phyloP scores from a whole-genome alignment of 1,140 invertebrate species.

The Hypothenemus hampei region DNA sequence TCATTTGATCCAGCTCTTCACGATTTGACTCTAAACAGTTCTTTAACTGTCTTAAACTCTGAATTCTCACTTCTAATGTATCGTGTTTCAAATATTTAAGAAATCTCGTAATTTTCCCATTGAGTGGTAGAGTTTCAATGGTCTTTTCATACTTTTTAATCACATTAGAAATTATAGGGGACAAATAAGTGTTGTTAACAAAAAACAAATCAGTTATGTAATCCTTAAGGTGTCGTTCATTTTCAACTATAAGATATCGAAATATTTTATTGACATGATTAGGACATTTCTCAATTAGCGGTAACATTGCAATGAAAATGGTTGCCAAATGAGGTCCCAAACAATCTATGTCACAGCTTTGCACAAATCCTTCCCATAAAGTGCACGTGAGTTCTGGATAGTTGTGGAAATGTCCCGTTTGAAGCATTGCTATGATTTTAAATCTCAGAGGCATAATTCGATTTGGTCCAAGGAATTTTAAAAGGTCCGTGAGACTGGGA shows the following conservation, averaged over 20 bases:
- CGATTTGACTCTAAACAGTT: constrained; percentile 63
- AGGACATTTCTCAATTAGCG: constrained; percentile 62
- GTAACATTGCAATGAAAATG: constrained; percentile 75
- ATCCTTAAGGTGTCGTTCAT: constrained; percentile 59
- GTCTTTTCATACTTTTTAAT: constrained; percentile 56
- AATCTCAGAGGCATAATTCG: constrained; percentile 73
- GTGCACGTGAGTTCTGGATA: constrained; percentile 68
- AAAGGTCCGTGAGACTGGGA: constrained; percentile 61
- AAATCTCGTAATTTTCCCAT: constrained; percentile 61
- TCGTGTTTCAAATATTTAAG: constrained; percentile 72
- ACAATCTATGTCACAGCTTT: constrained; percentile 67
- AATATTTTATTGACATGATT: constrained; percentile 71
- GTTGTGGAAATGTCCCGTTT: constrained; percentile 64
- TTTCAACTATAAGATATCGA: constrained; percentile 71
- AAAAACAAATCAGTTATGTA: constrained; percentile 82
- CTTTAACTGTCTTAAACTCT: constrained; percentile 66
- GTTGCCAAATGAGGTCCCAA: constrained; percentile 75
- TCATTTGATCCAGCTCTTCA: constrained; percentile 61
- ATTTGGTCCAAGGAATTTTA: constrained; percentile 69
- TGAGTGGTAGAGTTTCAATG: constrained; percentile 51
- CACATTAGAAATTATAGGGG: constrained; percentile 57
- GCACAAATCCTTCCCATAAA: constrained; percentile 78
- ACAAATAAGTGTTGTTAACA: constrained; percentile 65
- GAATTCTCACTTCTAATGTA: constrained; percentile 66
- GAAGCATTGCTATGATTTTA: constrained; percentile 80